Evolutionary conservation across 2,113 vertebrate genomes (phyloP).

Genomic region (Rhabdornis inornatus): DNA sequence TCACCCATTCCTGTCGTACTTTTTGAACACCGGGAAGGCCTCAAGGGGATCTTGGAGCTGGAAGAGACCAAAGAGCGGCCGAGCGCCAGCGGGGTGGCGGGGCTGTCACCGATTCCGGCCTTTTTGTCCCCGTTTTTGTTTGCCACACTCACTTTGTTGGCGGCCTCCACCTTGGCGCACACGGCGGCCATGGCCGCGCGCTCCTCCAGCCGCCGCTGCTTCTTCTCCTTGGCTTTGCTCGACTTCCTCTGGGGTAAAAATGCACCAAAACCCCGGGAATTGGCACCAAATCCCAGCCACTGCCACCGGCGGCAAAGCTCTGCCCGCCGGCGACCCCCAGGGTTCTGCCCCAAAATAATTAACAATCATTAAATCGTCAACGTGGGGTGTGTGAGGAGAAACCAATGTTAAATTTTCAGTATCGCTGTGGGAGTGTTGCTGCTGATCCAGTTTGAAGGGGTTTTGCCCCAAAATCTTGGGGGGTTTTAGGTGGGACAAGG

Average conservation of each 20-base stretch:
- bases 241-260: conserved; percentile 82
- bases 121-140: fast-evolving
- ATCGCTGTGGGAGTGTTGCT: fast-evolving
- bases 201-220: conserved; percentile 88
- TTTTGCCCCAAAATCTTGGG: not conserved
- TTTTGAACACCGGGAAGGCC: conserved; percentile 92
- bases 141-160: conserved; percentile 85
- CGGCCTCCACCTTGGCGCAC: conserved; percentile 90
- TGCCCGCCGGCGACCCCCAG: fast-evolving
- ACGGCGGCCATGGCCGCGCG: conserved; percentile 91
- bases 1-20: conserved; percentile 93
- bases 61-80: not conserved
- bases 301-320: not conserved
- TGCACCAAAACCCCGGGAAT: not conserved
- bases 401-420: fast-evolving
- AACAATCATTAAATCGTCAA: fast-evolving
- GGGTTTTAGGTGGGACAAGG: not conserved
- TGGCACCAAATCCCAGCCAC: fast-evolving
- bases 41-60: conserved; percentile 89
- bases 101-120: fast-evolving
- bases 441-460: too few relatives aligned
- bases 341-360: fast-evolving
- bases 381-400: fast-evolving
- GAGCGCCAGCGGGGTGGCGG: not conserved
- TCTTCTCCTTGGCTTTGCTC: conserved; percentile 91